phyloP scores from a whole-genome alignment of 1,140 invertebrate genomes.

The Drosophila tristis region DNA sequence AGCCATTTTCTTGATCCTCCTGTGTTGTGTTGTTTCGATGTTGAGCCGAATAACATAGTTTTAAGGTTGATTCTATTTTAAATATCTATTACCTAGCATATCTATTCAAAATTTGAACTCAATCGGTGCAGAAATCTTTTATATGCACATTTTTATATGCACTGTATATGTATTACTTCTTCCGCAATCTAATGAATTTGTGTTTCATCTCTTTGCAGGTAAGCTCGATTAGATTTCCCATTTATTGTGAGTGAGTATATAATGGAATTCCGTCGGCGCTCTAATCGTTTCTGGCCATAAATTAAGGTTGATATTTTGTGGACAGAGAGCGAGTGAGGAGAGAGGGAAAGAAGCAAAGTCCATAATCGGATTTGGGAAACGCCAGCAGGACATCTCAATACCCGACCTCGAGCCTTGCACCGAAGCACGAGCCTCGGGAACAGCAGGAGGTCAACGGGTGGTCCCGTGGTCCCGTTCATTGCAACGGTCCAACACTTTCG shows the following conservation, averaged over 20 bases:
- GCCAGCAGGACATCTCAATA: slow-evolving; percentile 81
- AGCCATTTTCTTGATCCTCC: no score
- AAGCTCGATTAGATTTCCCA: slow-evolving; percentile 61
- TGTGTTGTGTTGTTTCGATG: no score
- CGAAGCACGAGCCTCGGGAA: slow-evolving; percentile 67
- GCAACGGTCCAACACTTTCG: slow-evolving; percentile 65
- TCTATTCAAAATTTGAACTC: no score
- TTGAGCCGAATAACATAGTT: no score
- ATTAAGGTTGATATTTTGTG: slow-evolving; percentile 66
- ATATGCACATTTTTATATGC: neutral
- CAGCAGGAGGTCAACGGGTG: slow-evolving; percentile 76
- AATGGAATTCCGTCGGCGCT: slow-evolving; percentile 14
- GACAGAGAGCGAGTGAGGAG: slow-evolving; percentile 23
- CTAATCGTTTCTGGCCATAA: slow-evolving; percentile 76
- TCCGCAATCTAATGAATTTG: slow-evolving; percentile 15
- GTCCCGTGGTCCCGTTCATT: slow-evolving; percentile 23
- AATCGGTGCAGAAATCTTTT: no score
- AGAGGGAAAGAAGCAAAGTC: slow-evolving; percentile 52
- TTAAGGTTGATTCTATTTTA: no score
- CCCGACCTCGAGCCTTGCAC: slow-evolving; percentile 51
- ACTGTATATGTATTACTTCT: neutral
- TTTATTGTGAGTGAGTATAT: slow-evolving; percentile 31
- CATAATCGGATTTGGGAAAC: slow-evolving; percentile 72
- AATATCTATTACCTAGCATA: no score
- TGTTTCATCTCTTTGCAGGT: slow-evolving; percentile 54